Evolutionary conservation across 2,113 vertebrate species (phyloP).

Genomic region (Spermophilus dauricus): DNA sequence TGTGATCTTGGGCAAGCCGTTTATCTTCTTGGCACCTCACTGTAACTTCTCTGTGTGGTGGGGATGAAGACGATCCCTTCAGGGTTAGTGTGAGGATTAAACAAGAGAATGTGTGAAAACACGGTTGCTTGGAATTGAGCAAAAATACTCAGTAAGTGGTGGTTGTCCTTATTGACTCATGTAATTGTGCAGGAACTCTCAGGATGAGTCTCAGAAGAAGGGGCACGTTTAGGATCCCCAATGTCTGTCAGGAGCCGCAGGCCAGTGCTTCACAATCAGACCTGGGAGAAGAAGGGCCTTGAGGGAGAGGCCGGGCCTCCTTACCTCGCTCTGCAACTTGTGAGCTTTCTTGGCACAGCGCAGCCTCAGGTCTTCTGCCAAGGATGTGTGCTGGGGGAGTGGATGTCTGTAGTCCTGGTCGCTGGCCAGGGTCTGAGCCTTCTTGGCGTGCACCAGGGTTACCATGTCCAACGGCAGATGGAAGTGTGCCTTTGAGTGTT

Average conservation of each 20-base stretch:
- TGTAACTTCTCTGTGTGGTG: not conserved
- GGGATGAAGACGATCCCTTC: rapidly evolving
- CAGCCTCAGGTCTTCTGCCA: constrained; percentile 94
- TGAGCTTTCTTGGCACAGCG: constrained; percentile 94
- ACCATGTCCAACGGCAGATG: constrained; percentile 97
- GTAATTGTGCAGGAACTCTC: not conserved
- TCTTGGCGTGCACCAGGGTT: constrained; percentile 94
- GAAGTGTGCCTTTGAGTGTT: constrained; percentile 90
- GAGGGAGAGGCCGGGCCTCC: not conserved
- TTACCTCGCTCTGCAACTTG: constrained; percentile 97
- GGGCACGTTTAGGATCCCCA: not conserved
- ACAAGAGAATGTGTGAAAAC: not conserved
- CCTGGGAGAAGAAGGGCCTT: rapidly evolving
- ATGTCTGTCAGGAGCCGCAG: not conserved
- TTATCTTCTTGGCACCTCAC: not conserved
- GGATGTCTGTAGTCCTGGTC: constrained; percentile 95
- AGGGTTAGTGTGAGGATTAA: not conserved
- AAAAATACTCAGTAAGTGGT: not conserved
- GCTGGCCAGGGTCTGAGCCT: constrained; percentile 95
- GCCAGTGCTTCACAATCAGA: not conserved
- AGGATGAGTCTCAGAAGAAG: not conserved
- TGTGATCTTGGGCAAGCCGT: not conserved
- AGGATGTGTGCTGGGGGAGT: constrained; percentile 93
- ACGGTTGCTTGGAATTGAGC: not conserved
- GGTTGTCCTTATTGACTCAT: rapidly evolving